Conservation (phyloP, 2,888 invertebrate species). For the Leptinotarsa peninsularis region DNA sequence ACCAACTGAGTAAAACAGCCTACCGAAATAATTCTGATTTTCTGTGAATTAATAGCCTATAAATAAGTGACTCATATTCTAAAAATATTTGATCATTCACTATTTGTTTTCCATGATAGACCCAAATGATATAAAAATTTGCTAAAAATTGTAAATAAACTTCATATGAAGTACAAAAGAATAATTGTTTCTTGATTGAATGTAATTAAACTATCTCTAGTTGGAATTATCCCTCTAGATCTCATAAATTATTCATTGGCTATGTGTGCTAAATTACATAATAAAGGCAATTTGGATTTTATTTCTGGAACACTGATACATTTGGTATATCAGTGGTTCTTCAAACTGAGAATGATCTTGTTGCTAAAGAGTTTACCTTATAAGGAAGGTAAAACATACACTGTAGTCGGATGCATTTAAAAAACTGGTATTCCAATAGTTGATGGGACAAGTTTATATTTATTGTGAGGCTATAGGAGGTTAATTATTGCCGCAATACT, state of each 20-base stretch:
- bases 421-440: constrained; percentile 36
- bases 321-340: constrained; percentile 7
- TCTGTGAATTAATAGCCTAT: background rate
- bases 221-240: background rate
- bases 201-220: background rate
- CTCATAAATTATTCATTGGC: background rate
- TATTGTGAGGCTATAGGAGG: constrained; percentile 34
- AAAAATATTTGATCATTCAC: constrained; percentile 17
- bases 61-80: constrained; percentile 19
- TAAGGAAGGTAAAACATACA: constrained; percentile 32
- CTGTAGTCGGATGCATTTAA: constrained; percentile 32
- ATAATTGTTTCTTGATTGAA: too few species aligned
- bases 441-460: constrained; percentile 38
- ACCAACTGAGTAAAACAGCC: background rate
- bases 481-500: constrained; percentile 32
- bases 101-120: background rate
- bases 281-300: background rate
- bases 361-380: constrained; percentile 23
- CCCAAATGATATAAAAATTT: background rate
- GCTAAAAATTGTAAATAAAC: too few species aligned
- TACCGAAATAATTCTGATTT: background rate
- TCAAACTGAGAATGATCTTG: constrained; percentile 23
- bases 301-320: background rate
- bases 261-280: background rate
- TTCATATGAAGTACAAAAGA: too few species aligned